phyloP scores from a whole-genome alignment of 2,797 vertebrate species.

The Enoplosus armatus region DNA sequence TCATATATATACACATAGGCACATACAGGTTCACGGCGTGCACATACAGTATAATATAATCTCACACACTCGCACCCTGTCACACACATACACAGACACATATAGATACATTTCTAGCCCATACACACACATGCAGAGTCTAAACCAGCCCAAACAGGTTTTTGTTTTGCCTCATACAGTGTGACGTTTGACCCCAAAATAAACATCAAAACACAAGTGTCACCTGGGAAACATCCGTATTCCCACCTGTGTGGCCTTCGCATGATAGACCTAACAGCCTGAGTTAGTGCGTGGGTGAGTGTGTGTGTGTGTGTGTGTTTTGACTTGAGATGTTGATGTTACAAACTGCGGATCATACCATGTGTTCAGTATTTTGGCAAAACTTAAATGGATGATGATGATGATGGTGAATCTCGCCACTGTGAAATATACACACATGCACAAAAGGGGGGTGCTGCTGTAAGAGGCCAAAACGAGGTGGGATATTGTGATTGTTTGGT shows the following conservation, averaged over 20 bases:
- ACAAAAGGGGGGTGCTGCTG: not conserved
- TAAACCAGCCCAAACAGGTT: conserved; percentile 44
- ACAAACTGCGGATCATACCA: conserved; percentile 9
- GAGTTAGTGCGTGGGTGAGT: not conserved
- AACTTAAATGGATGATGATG: not conserved
- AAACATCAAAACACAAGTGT: conserved; percentile 67
- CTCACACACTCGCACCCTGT: not conserved
- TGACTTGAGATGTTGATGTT: conserved; percentile 29
- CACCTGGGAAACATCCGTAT: conserved; percentile 52
- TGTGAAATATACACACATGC: not conserved
- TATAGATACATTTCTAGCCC: conserved; percentile 46
- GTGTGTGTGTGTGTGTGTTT: conserved; percentile 31
- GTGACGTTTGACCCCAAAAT: conserved; percentile 61
- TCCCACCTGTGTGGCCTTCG: conserved; percentile 33
- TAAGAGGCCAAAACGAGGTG: not conserved
- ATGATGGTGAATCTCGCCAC: not conserved
- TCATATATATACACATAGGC: conserved; percentile 4
- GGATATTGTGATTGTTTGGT: not conserved
- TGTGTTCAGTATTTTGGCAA: not conserved
- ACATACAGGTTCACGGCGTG: conserved; percentile 8
- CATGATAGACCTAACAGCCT: not conserved
- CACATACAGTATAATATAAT: conserved; percentile 25
- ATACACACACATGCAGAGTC: conserved; percentile 21
- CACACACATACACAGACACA: conserved; percentile 3
- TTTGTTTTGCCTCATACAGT: conserved; percentile 66